Conservation (phyloP, 2,113 vertebrate species). For the Rhinichthys klamathensis region DNA sequence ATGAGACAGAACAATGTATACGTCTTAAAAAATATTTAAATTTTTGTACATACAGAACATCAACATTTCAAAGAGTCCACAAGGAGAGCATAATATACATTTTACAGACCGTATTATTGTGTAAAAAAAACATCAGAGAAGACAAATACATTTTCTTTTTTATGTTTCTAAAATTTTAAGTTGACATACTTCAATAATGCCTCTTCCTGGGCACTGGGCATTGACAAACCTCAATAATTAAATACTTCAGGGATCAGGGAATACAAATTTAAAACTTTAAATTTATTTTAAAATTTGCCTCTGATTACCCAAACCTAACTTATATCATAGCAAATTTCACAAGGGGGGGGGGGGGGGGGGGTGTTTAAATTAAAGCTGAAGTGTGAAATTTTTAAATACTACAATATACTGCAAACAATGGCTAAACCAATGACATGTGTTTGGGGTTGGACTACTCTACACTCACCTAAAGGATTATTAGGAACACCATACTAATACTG, state of each 20-base stretch:
- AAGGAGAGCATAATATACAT: conserved; percentile 4
- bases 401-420: neutral
- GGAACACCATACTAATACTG: no score
- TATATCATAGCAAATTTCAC: no score
- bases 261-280: neutral
- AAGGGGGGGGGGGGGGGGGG: no score
- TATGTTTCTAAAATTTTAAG: neutral
- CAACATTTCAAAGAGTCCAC: neutral
- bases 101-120: neutral
- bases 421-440: neutral
- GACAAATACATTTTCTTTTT: neutral
- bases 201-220: neutral
- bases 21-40: conserved; percentile 5
- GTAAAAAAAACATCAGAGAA: neutral
- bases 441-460: neutral
- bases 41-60: conserved; percentile 9
- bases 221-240: neutral
- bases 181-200: neutral
- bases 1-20: neutral
- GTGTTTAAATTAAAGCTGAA: neutral
- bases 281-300: neutral
- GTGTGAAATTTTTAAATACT: neutral
- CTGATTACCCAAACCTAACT: neutral
- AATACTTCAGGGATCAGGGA: neutral
- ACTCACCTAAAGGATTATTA: no score